phyloP scores from a whole-genome alignment of 2,888 invertebrate genomes.

The Kryphioiulus occultus region DNA sequence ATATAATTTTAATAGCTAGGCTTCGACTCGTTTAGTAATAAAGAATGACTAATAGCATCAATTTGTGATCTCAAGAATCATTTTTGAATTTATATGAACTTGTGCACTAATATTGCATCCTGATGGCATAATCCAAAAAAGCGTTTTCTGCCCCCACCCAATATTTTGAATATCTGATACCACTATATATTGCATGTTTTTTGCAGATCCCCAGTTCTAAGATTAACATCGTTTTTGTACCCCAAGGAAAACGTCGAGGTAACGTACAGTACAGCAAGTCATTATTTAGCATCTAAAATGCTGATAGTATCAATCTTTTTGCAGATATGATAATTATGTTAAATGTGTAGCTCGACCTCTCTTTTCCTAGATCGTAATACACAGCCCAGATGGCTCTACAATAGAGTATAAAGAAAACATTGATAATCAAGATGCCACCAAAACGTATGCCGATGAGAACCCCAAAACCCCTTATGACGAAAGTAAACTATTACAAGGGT shows the following conservation, averaged over 20 bases:
- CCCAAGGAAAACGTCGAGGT: conserved; percentile 60
- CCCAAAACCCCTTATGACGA: neutral
- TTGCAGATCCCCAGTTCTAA: conserved; percentile 61
- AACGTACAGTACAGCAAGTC: neutral
- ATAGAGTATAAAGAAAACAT: neutral
- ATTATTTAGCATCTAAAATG: neutral
- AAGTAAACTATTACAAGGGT: conserved; percentile 51
- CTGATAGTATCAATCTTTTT: no score
- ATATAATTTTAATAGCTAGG: no score
- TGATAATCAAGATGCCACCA: neutral
- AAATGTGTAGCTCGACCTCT: neutral
- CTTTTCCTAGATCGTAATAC: neutral
- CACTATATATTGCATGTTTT: conserved; percentile 21
- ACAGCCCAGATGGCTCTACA: conserved; percentile 24
- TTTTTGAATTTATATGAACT: no score
- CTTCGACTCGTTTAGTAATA: no score
- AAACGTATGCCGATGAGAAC: neutral
- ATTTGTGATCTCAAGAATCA: no score
- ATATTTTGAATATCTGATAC: no score
- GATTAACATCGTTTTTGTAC: conserved; percentile 64
- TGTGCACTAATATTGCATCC: no score
- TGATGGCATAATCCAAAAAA: no score
- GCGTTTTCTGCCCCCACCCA: no score
- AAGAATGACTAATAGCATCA: no score
- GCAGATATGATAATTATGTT: no score